Conservation (phyloP, 2,797 vertebrate species). For the Cottoperca gobio region DNA sequence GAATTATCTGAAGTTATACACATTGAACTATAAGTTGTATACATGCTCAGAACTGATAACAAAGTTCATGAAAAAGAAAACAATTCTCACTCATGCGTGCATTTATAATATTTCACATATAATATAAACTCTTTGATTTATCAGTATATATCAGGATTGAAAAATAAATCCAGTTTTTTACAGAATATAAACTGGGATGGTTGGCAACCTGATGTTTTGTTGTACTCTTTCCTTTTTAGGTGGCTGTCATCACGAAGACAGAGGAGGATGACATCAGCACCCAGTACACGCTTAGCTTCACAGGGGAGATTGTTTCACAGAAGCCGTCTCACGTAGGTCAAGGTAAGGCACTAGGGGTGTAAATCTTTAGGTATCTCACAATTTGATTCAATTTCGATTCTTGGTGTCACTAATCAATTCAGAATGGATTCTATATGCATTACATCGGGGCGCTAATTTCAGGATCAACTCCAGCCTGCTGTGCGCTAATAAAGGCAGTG, state of each 20-base stretch:
- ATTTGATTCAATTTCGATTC: no score
- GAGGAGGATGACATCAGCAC: constrained; percentile 90
- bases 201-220: neutral
- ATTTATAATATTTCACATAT: neutral
- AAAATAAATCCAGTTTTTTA: neutral
- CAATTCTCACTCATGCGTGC: neutral
- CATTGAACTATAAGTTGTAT: neutral
- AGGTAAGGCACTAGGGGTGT: constrained; percentile 74
- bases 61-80: neutral
- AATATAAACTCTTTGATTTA: neutral
- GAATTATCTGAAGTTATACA: neutral
- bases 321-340: constrained; percentile 94
- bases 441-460: no score
- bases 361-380: no score
- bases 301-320: constrained; percentile 88
- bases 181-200: neutral
- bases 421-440: no score
- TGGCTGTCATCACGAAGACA: constrained; percentile 92
- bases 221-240: constrained; percentile 77
- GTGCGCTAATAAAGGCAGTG: no score
- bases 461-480: no score
- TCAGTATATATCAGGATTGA: neutral
- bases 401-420: no score
- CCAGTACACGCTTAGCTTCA: constrained; percentile 89
- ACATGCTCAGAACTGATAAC: neutral